Conservation (phyloP, 2,888 invertebrate species). For the Microplitis manilae region DNA sequence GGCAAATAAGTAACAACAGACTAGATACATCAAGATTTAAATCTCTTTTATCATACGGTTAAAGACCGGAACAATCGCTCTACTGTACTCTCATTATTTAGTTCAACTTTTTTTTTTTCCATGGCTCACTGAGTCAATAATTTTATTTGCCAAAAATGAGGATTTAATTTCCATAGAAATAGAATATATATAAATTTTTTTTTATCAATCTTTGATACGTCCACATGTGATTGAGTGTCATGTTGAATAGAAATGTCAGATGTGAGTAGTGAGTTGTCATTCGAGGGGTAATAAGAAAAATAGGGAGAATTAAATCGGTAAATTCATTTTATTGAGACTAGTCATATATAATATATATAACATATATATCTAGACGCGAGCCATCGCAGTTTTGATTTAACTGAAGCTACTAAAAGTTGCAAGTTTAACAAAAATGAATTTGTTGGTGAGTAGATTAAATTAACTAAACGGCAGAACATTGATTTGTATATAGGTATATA, state of each 20-base stretch:
- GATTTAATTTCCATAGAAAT: not conserved
- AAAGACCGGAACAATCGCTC: constrained; percentile 64
- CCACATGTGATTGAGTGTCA: constrained; percentile 22
- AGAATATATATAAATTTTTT: not conserved
- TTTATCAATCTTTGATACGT: constrained; percentile 17
- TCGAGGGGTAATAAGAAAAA: not conserved
- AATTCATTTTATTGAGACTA: not conserved
- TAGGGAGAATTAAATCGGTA: not conserved
- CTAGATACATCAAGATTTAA: constrained; percentile 36
- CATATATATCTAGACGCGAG: too few species aligned
- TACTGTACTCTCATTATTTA: constrained; percentile 38
- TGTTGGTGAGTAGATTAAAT: too few species aligned
- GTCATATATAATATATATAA: too few species aligned
- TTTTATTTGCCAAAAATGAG: not conserved
- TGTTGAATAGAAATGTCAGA: constrained; percentile 2
- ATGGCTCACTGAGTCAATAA: not conserved
- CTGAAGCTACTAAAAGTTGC: too few species aligned
- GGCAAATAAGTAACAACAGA: constrained; percentile 2
- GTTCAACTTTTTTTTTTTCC: not conserved
- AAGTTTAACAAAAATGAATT: too few species aligned
- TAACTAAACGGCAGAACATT: too few species aligned
- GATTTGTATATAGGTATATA: not conserved
- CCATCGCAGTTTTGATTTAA: too few species aligned
- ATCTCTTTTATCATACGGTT: constrained; percentile 57
- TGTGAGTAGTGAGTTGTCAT: not conserved